Percentiles rank a stretch among this genome's conserved stretches.
Conservation (phyloP, 2,888 invertebrate genomes). For the Microdon myrmicae region DNA sequence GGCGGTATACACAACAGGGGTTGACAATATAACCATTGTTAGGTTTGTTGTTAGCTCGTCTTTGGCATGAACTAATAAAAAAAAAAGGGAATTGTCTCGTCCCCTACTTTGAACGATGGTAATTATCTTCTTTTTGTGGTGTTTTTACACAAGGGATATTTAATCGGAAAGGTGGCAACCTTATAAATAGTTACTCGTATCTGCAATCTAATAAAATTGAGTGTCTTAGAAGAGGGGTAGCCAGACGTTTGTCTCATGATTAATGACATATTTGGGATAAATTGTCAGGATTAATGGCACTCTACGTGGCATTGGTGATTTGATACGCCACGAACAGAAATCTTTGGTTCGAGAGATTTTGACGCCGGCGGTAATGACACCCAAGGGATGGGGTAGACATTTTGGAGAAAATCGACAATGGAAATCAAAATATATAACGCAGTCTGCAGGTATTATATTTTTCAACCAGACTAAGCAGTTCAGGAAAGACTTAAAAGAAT, state of each 20-base stretch:
- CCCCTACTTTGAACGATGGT: conserved; percentile 37
- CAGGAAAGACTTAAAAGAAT: no score
- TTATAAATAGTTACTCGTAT: conserved; percentile 22
- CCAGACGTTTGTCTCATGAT: conserved; percentile 40
- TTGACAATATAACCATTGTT: conserved; percentile 26
- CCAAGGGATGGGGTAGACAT: no score
- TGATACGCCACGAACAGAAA: no score
- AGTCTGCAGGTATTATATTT: no score
- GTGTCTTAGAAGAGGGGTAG: conserved; percentile 21
- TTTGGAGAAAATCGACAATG: no score
- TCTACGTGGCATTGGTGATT: conserved; percentile 35
- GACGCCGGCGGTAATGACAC: no score
- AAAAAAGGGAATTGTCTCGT: conserved; percentile 15
- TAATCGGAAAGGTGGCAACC: conserved; percentile 43
- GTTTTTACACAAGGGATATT: conserved; percentile 36
- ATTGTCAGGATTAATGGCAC: conserved; percentile 46
- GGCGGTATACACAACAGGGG: conserved; percentile 33
- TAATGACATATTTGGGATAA: conserved; percentile 46
- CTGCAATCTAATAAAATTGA: conserved; percentile 7
- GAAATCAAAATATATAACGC: no score
- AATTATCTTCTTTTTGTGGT: conserved; percentile 48
- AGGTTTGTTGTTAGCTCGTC: conserved; percentile 1
- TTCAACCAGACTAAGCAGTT: no score
- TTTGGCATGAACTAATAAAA: conserved; percentile 7
- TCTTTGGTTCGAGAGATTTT: no score